Conservation (phyloP, 1,140 invertebrate genomes). For the Rhyzopertha dominica region DNA sequence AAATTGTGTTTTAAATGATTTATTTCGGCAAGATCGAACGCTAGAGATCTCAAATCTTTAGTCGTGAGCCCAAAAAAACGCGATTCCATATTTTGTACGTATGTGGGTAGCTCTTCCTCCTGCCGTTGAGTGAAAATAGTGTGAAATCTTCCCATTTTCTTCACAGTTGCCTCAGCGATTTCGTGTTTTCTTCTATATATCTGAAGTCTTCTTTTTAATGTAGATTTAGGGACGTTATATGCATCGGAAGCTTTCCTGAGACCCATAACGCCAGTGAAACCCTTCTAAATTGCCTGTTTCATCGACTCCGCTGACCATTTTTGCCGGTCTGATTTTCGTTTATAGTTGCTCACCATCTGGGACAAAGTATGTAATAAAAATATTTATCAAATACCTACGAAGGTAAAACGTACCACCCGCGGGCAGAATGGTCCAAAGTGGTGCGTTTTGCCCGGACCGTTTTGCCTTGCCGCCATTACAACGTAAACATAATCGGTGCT, state of each 20-base stretch:
- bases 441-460: too few species aligned
- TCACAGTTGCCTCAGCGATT: too few species aligned
- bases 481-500: too few species aligned
- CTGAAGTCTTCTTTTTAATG: slow-evolving; percentile 19
- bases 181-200: neutral
- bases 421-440: too few species aligned
- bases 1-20: slow-evolving; percentile 22
- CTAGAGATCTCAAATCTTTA: slow-evolving; percentile 13
- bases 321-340: slow-evolving; percentile 17
- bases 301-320: slow-evolving; percentile 26
- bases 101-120: slow-evolving; percentile 15
- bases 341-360: slow-evolving; percentile 1
- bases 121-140: slow-evolving; percentile 19
- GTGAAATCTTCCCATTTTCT: too few species aligned
- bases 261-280: slow-evolving; percentile 21
- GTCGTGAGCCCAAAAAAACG: slow-evolving; percentile 22
- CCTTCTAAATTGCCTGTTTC: slow-evolving; percentile 23
- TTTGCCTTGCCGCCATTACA: too few species aligned
- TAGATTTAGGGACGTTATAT: slow-evolving; percentile 22
- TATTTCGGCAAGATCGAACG: slow-evolving; percentile 21
- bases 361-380: too few species aligned
- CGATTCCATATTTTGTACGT: slow-evolving; percentile 20
- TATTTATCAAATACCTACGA: too few species aligned
- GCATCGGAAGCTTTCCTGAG: slow-evolving; percentile 19
- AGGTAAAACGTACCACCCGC: too few species aligned